These are phyloP conservation scores for Synergus laeviventris DNA, from an alignment of 2,888 invertebrate genomes.

Conservation along the genomic window DNA sequence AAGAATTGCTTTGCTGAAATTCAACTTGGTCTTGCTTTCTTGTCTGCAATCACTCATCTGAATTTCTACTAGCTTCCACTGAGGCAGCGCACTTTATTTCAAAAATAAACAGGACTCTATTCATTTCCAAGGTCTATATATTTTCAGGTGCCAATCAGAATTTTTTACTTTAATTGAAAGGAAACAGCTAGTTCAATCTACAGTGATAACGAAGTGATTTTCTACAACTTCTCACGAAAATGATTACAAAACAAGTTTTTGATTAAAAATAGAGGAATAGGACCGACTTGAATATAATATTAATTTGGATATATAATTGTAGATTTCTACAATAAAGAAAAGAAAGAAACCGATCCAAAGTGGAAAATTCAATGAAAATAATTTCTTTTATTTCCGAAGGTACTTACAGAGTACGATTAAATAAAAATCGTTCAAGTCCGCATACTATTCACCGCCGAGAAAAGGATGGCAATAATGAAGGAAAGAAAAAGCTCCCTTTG, in stretches of 20 bases:
- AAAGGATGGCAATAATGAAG: slow-evolving; percentile 36
- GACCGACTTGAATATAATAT: no score
- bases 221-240: background rate
- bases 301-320: background rate
- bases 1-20: slow-evolving; percentile 13
- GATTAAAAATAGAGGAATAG: no score
- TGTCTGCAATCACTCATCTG: slow-evolving; percentile 29
- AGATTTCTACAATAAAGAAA: background rate
- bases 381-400: slow-evolving; percentile 20
- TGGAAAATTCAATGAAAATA: background rate
- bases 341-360: background rate
- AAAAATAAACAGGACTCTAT: slow-evolving; percentile 13
- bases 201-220: background rate
- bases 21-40: slow-evolving; percentile 20
- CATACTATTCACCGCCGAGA: slow-evolving; percentile 10
- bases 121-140: slow-evolving; percentile 4
- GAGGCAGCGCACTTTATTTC: background rate
- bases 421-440: slow-evolving; percentile 56
- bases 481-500: slow-evolving; percentile 46
- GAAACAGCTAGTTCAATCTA: background rate
- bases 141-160: background rate
- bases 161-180: background rate
- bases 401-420: slow-evolving; percentile 52
- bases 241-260: no score
- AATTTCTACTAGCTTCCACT: slow-evolving; percentile 23